Conservation (phyloP, 2,888 invertebrate species). For the Xestia sexstrigata region DNA sequence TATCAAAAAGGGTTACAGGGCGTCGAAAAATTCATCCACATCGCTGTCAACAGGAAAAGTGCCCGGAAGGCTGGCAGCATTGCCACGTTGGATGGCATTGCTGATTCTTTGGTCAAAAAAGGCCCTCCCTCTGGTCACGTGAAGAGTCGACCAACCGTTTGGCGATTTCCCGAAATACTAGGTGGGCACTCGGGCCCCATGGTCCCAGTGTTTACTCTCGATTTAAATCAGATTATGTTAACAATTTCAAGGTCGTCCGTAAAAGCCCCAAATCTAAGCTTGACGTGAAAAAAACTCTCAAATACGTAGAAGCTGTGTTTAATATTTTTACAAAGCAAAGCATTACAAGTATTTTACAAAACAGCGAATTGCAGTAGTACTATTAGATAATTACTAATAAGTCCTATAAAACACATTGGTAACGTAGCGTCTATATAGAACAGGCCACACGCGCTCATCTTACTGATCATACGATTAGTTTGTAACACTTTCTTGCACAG, state of each 20-base stretch:
- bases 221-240: background rate
- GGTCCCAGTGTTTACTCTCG: too few relatives aligned
- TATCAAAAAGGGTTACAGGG: too few relatives aligned
- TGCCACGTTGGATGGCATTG: too few relatives aligned
- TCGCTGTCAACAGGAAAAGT: too few relatives aligned
- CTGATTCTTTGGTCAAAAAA: too few relatives aligned
- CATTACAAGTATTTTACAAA: conserved; percentile 1
- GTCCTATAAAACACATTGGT: background rate
- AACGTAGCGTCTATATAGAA: conserved; percentile 20
- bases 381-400: conserved; percentile 9
- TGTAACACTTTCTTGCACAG: background rate
- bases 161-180: too few relatives aligned
- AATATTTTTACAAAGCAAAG: background rate
- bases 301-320: background rate
- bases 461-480: background rate
- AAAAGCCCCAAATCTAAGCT: background rate
- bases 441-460: conserved; percentile 26
- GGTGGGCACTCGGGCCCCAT: too few relatives aligned
- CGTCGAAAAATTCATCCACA: too few relatives aligned
- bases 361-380: conserved; percentile 22
- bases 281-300: background rate
- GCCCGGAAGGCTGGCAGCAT: too few relatives aligned
- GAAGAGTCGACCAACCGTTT: too few relatives aligned
- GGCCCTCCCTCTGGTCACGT: too few relatives aligned
- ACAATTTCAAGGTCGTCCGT: background rate